Evolutionary conservation across 2,888 invertebrate genomes (phyloP).

Genomic region (Chrysolina americana): DNA sequence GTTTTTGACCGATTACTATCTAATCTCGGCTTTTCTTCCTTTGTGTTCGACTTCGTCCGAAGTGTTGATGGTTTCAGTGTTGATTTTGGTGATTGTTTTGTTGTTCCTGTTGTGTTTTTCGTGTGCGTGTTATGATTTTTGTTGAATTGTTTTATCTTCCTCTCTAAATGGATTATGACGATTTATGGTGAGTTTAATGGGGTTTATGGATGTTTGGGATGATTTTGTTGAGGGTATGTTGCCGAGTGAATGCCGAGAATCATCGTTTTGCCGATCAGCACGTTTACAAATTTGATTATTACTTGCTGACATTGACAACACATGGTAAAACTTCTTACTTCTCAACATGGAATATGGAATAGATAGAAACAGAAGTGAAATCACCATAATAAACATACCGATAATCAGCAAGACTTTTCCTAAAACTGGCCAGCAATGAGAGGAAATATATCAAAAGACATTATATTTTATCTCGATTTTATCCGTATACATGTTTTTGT

Average conservation of each 20-base stretch:
- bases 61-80: constrained; percentile 46
- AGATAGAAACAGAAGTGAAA: too few relatives aligned
- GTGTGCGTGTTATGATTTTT: constrained; percentile 44
- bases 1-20: constrained; percentile 46
- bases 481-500: too few relatives aligned
- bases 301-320: too few relatives aligned
- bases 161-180: constrained; percentile 47
- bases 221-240: neutral
- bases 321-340: too few relatives aligned
- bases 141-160: constrained; percentile 28
- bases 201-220: neutral
- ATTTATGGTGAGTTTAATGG: constrained; percentile 41
- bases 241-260: neutral
- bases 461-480: too few relatives aligned
- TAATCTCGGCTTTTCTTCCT: constrained; percentile 42
- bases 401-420: too few relatives aligned
- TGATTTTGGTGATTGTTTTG: constrained; percentile 45
- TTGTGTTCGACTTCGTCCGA: constrained; percentile 41
- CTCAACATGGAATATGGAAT: too few relatives aligned
- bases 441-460: too few relatives aligned
- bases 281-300: neutral
- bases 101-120: constrained; percentile 43
- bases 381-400: too few relatives aligned
- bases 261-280: neutral
- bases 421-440: too few relatives aligned